Evolutionary conservation across 2,888 invertebrate species (phyloP), one percentile per base, ranked within the genome.

Genomic region (Danaus chrysippus): DNA sequence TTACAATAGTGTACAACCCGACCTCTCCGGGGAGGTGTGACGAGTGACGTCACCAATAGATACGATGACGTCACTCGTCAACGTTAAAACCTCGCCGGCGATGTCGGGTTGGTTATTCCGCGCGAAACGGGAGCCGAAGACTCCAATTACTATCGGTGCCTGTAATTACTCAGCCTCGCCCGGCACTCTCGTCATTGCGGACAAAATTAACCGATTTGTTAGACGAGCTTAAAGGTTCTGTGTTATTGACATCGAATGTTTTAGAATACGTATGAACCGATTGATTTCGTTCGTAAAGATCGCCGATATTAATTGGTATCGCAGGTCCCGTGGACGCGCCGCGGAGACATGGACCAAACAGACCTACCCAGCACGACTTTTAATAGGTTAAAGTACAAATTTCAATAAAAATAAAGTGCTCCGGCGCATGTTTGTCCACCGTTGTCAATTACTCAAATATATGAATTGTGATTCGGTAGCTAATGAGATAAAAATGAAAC

Each of bases 391-490:
- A 87, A 91, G 90, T 90, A 91, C 91, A 91, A 91, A 91, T 87
- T 87, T 86, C 86, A 85, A 81, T 85, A 86, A 82, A 77, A 43
- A 43, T 17, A 49, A 70, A 85, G 87, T 87, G 87, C 85, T 82
- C 82, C 83, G 87, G 84, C 86, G 85, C 87, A 85, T 84, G 88
- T 86, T 85, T 87, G 91, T 90, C 90, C 90, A 88, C 88, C 87
- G 86, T 90, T 86, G 91, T 91, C 91, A 91, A 91, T 91, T 91
- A 91, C 86, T 88, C 86, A 84, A 85, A 86, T 86, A 89, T 86
- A 86, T 87, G 86, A 89, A 90, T 88, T 91, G 91, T 91, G 91
- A 91, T 91, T 90, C 86, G 89, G 89, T 91, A 91, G 90, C 88
- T 91, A 90, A 88, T 85, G 90, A 89, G 89, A 90, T 89, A 91